Conservation (phyloP, 1,140 invertebrate genomes). For the Drosophila kanapiae region DNA sequence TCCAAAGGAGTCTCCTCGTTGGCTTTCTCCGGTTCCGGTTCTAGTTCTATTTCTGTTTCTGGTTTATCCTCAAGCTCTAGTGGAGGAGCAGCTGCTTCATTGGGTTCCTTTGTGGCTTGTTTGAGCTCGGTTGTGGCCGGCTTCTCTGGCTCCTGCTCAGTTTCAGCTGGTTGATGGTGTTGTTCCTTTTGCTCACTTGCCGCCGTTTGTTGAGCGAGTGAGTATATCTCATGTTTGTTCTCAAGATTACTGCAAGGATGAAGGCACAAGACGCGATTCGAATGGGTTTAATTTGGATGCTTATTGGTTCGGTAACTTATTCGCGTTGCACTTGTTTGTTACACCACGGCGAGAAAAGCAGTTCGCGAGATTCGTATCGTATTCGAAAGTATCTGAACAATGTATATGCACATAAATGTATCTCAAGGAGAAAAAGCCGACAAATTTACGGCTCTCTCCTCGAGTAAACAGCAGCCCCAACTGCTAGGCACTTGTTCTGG, state of each 20-base stretch:
- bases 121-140: constrained; percentile 10
- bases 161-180: constrained; percentile 39
- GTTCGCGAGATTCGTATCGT: constrained; percentile 36
- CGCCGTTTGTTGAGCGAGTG: constrained; percentile 88
- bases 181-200: constrained; percentile 78
- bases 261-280: constrained; percentile 72
- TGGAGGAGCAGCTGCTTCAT: constrained; percentile 23
- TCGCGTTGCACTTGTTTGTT: constrained; percentile 73
- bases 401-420: constrained; percentile 13
- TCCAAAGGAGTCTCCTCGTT: constrained; percentile 7
- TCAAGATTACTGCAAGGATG: constrained; percentile 92
- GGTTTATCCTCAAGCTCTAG: constrained; percentile 47
- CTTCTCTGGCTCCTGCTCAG: constrained; percentile 44
- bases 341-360: constrained; percentile 65
- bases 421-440: constrained; percentile 2
- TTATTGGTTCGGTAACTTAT: constrained; percentile 25
- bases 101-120: constrained; percentile 15
- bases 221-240: constrained; percentile 94
- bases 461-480: neutral
- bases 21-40: constrained; percentile 30
- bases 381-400: constrained; percentile 17
- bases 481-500: constrained; percentile 29
- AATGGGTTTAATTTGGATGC: constrained; percentile 48
- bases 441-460: neutral
- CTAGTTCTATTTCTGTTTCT: constrained; percentile 45